Conservation (phyloP, 2,113 vertebrate species). For the Acrocephalus kingi region DNA sequence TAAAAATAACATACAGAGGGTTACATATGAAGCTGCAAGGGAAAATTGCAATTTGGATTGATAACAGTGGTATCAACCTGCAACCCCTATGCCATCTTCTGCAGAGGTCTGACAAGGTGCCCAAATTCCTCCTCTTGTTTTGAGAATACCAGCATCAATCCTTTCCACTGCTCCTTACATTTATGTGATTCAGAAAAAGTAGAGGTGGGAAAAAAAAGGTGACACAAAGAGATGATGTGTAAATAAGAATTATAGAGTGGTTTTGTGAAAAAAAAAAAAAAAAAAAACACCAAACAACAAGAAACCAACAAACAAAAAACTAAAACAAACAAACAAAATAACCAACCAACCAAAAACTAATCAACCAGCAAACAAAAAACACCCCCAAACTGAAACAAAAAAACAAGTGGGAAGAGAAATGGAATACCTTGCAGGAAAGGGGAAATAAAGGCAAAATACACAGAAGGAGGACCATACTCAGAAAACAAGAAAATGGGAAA, state of each 20-base stretch:
- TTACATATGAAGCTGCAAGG: background rate
- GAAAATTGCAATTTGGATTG: background rate
- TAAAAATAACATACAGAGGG: background rate
- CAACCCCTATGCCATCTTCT: background rate
- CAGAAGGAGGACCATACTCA: background rate
- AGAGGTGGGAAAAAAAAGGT: background rate
- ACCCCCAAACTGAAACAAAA: background rate
- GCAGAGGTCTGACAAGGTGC: fast-evolving
- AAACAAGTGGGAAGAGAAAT: background rate
- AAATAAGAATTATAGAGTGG: background rate
- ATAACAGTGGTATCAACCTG: background rate
- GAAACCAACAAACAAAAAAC: background rate
- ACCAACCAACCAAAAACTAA: background rate
- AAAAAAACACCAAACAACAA: too few relatives aligned
- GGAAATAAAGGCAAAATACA: background rate
- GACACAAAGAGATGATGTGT: background rate
- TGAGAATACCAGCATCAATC: background rate
- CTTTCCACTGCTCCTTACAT: background rate
- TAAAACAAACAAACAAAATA: background rate
- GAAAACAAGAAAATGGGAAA: background rate
- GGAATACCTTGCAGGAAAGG: background rate
- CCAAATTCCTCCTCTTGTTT: background rate
- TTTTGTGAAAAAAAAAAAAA: background rate
- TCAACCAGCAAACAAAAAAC: background rate
- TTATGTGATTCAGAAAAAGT: background rate